Conservation (phyloP, 2,888 invertebrate species). For the Cosmia trapezina region DNA sequence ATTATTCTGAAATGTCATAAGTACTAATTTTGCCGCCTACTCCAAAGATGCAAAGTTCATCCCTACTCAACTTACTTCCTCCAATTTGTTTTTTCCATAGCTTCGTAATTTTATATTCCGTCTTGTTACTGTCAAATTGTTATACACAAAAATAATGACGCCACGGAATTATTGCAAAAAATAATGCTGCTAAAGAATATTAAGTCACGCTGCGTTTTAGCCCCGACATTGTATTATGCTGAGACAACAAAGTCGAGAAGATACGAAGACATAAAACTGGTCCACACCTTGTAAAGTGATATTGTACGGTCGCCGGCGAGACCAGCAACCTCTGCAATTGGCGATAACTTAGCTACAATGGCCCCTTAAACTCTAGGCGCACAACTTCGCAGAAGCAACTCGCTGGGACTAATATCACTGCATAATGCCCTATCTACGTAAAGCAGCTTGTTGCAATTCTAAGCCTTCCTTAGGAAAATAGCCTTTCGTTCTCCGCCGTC, state of each 20-base stretch:
- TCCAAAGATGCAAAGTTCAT: not conserved
- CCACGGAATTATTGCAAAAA: constrained; percentile 17
- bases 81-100: not conserved
- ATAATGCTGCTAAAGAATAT: constrained; percentile 27
- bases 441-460: constrained; percentile 68
- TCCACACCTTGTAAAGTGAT: constrained; percentile 58
- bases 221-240: constrained; percentile 28
- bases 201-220: constrained; percentile 31
- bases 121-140: constrained; percentile 32
- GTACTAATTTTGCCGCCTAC: not conserved
- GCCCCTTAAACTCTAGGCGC: constrained; percentile 71
- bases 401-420: constrained; percentile 70
- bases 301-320: constrained; percentile 65
- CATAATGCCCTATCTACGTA: constrained; percentile 73
- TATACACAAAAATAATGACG: constrained; percentile 30
- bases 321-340: constrained; percentile 71
- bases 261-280: constrained; percentile 59
- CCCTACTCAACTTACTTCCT: not conserved
- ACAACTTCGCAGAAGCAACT: constrained; percentile 70
- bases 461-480: constrained; percentile 61
- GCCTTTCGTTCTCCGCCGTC: constrained; percentile 42
- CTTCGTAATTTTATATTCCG: constrained; percentile 32
- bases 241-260: constrained; percentile 41
- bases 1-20: not conserved
- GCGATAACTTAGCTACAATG: constrained; percentile 75